Evolutionary conservation across 2,113 vertebrate species (phyloP), one percentile per base, ranked within the genome.

Genomic region (Bubo bubo): DNA sequence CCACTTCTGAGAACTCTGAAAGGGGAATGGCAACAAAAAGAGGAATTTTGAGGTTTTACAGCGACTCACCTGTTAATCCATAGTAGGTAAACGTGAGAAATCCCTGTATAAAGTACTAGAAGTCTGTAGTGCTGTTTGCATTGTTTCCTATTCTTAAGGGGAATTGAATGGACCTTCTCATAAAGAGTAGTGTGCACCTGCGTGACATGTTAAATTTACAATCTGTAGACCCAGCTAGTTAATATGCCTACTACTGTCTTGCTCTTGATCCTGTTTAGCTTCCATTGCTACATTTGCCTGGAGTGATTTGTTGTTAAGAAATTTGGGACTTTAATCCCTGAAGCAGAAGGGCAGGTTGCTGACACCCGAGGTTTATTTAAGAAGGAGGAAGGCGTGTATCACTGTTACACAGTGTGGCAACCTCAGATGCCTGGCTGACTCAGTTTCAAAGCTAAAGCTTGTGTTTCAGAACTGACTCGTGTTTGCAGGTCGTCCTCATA

Each of bases 251-350:
- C 39, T 71, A 12, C 32, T 58, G 24, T 53, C 77, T 66, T 58
- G n/a, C 50, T 55, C 72, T 86, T 45, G 14, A 18, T 70, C 85
- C 62, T 53, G 17, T 58, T 83, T 35, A 58, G 68, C 35, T 72
- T 82, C 39, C 41, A 6, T 85, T 90, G 37, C 64, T 55, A 19
- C 56, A 16, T 66, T 71, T 64, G 32, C 28, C 43, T 75, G 49
- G 70, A 52, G 34, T 79, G 60, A 68, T 94, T 79, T 66, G 39
- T 58, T 84, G 72, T 93, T 96, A 85, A 50, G 94, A 73, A 95
- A 93, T 86, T 4, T 32, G 26, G 71, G 82, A 86, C 63, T 92
- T 88, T 18, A 77, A 39, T 82, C 90, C 63, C 82, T 45, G 56
- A 52, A 86, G 50, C 14, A 30, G 43, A 34, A 53, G 56, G 63